Conservation (phyloP, 2,113 vertebrate species). For the Oncorhynchus keta region DNA sequence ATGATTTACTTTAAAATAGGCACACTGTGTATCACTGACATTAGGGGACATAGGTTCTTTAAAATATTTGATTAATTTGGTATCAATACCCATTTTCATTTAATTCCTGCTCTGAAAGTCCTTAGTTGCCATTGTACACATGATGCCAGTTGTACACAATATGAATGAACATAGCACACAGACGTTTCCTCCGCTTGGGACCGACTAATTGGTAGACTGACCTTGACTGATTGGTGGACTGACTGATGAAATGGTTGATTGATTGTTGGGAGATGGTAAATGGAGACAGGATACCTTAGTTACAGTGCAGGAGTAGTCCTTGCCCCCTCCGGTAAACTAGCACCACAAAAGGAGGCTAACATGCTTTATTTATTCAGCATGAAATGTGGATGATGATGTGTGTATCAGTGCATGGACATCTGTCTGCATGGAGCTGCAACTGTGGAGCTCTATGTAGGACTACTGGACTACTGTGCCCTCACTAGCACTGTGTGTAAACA, state of each 20-base stretch:
- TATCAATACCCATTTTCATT: neutral
- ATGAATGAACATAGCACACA: no score
- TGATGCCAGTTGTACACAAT: no score
- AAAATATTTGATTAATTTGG: neutral
- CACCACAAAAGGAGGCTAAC: conserved; percentile 31
- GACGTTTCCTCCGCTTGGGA: no score
- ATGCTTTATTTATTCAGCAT: conserved; percentile 46
- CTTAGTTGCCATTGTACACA: neutral
- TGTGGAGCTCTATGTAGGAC: neutral
- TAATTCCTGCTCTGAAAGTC: neutral
- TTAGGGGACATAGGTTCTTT: no score
- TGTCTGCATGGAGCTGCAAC: neutral
- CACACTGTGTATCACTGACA: neutral
- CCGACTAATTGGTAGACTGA: neutral
- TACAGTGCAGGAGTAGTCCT: neutral
- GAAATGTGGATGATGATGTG: conserved; percentile 52
- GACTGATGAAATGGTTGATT: neutral
- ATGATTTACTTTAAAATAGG: neutral
- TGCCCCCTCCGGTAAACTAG: conserved; percentile 4
- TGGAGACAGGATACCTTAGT: neutral
- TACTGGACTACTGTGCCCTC: conserved; percentile 30
- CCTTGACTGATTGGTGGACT: conserved; percentile 7
- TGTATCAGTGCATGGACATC: conserved; percentile 26
- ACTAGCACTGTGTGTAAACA: neutral
- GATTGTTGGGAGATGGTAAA: neutral